These are phyloP conservation scores for Clavelina lepadiformis DNA, from an alignment of 23 tunicate species.

Conservation along the genomic window DNA sequence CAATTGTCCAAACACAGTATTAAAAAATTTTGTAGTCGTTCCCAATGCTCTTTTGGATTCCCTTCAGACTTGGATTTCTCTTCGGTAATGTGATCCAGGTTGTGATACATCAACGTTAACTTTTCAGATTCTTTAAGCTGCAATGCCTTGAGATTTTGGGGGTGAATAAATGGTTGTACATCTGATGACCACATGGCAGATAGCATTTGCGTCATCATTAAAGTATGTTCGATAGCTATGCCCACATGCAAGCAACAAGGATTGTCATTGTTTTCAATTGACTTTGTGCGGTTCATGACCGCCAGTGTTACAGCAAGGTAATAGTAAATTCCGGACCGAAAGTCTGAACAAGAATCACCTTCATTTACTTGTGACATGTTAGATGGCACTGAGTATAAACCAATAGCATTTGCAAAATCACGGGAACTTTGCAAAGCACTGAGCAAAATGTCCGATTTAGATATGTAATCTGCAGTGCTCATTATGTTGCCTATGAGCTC, in stretches of 20 bases:
- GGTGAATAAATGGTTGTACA: slow-evolving; percentile 4
- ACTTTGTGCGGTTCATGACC: slow-evolving; percentile 28
- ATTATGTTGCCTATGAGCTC: slow-evolving; percentile 41
- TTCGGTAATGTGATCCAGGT: neutral
- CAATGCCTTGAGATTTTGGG: slow-evolving; percentile 42
- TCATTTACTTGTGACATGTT: neutral
- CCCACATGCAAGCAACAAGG: slow-evolving; percentile 39
- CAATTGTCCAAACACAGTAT: slow-evolving; percentile 30
- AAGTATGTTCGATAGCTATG: slow-evolving; percentile 31
- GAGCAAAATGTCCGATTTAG: slow-evolving; percentile 1
- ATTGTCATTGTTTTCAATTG: slow-evolving; percentile 24
- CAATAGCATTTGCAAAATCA: slow-evolving; percentile 61
- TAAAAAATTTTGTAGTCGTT: slow-evolving; percentile 56
- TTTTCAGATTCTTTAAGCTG: slow-evolving; percentile 49
- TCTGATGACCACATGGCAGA: slow-evolving; percentile 48
- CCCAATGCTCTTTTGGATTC: slow-evolving; percentile 39
- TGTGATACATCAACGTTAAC: slow-evolving; percentile 17
- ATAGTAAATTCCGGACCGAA: slow-evolving; percentile 43
- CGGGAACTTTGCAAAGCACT: slow-evolving; percentile 15
- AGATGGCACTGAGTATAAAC: slow-evolving; percentile 6
- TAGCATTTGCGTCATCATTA: slow-evolving; percentile 24
- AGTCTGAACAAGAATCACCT: neutral
- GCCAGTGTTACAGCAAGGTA: slow-evolving; percentile 32
- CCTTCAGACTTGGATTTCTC: slow-evolving; percentile 8
- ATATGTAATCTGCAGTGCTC: slow-evolving; percentile 17